Evolutionary conservation across 2,888 invertebrate genomes (phyloP), one percentile per base, ranked within the genome.

Genomic region (Ochropleura plecta): DNA sequence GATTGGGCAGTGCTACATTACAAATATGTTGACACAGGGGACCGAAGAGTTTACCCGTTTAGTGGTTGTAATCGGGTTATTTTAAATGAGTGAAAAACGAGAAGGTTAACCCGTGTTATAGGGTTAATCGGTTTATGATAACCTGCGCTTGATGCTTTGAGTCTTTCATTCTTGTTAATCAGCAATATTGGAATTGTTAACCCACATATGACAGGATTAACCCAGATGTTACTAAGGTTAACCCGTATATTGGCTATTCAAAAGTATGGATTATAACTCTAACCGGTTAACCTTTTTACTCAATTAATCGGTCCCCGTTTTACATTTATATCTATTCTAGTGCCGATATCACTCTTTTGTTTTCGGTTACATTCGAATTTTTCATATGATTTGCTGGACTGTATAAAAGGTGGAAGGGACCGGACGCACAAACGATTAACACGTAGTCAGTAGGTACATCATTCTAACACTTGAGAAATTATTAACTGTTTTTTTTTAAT

Each of bases 1-100:
- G 55, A 79, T 49, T 46, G 82, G 82, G 83, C 86, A 88, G 84
- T 85, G 78, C 78, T 88, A 88, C 80, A 85, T 81, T 73, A 71
- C 71, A 70, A 70, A 78, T 60, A 63, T 51, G 44, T 49, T 68
- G 60, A 48, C 48, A 70, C n/a, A 8, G 30, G 59, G 9, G 59
- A 40, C 40, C 59, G 30, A 59, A 59, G 16, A 59, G 57, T 30
- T 57, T 57, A 55, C 12, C 20, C 12, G 12, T 5, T 0, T 55
- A n/a, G 9, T 10, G 12, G 55, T 55, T 55, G 20, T 6, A 12
- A 55, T 20, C 5, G 8, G 51, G 5, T 51, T 9, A 8, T 51
- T 9, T 55, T 20, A 20, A 55, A 12, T 1, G 5, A 12, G 51
- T 51, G 18, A 51, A 51, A 8, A 7, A 18, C 8, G 3, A 18